Conservation (phyloP, 2,113 vertebrate species). For the mouse (Mus musculus) region GRCm39 chr10:46480501-46481000, state of each 20-base stretch:
- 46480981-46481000: not conserved
- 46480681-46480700: conserved; percentile 19
- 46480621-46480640: conserved; percentile 24
- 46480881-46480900: conserved; percentile 59
- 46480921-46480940: conserved; percentile 48
- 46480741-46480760: conserved; percentile 18
- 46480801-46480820: conserved; percentile 37
- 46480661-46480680: conserved; percentile 57
- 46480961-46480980: conserved; percentile 31
- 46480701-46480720: conserved; percentile 41
- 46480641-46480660: conserved; percentile 66
- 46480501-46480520: not conserved
- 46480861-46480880: conserved; percentile 65
- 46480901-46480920: conserved; percentile 30
- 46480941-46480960: conserved; percentile 17
- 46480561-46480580: conserved; percentile 10
- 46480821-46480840: conserved; percentile 60
- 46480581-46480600: conserved; percentile 18
- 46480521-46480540: not conserved
- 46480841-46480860: conserved; percentile 63
- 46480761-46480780: conserved; percentile 61
- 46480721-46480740: conserved; percentile 65
- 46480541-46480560: conserved; percentile 8
- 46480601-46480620: conserved; percentile 56
- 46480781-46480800: conserved; percentile 25